These are phyloP conservation scores for Myrmophylax atrothorax DNA, from an alignment of 2,113 vertebrate species.

Conservation along the genomic window DNA sequence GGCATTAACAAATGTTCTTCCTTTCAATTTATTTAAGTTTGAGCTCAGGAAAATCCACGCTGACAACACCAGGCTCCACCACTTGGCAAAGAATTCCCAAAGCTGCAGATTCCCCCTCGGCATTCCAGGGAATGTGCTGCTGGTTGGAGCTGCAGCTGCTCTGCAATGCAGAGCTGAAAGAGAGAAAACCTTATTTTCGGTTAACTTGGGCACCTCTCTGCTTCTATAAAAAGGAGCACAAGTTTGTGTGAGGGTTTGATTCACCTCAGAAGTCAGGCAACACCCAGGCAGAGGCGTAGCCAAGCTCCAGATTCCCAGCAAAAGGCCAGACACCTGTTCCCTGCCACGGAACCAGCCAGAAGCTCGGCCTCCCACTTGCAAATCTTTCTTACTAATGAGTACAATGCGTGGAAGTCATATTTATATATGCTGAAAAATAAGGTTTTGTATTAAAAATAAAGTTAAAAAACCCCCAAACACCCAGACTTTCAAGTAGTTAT, in stretches of 20 bases:
- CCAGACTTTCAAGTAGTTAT: neutral
- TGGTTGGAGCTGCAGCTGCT: conserved; percentile 13
- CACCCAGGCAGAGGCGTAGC: neutral
- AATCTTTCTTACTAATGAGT: neutral
- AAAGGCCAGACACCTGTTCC: conserved; percentile 7
- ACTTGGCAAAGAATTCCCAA: neutral
- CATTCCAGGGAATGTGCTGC: neutral
- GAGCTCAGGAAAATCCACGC: neutral
- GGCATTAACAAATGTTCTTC: neutral
- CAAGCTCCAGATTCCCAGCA: neutral
- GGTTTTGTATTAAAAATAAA: neutral
- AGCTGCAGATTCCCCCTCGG: neutral
- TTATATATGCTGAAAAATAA: neutral
- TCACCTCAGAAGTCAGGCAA: neutral
- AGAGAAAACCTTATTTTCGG: neutral
- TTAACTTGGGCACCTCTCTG: neutral
- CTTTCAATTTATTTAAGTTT: neutral
- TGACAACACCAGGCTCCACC: neutral
- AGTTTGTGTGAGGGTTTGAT: neutral
- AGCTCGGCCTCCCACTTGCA: neutral
- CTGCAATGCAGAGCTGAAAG: conserved; percentile 23
- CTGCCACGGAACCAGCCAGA: neutral
- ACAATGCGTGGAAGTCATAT: neutral
- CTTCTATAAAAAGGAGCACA: neutral
- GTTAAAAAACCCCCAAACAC: neutral